A percentile compares a stretch with the other conserved stretches of the same genome.
phyloP scores from a whole-genome alignment of 37 sponge, comb jelly and placozoan species.

The Halichondria panicea region DNA sequence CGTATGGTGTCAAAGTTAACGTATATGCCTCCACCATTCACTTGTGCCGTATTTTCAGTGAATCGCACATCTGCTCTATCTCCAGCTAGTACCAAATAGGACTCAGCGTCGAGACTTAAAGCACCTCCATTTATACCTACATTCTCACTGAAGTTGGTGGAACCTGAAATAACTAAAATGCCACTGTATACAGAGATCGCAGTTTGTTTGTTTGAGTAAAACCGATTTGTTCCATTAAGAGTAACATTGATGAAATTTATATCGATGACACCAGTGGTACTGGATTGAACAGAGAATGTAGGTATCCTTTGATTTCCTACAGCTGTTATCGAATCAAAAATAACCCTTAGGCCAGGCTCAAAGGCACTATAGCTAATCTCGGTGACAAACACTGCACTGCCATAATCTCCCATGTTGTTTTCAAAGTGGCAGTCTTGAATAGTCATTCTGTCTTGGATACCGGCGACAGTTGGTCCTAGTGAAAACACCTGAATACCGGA shows the following conservation, averaged over 20 bases:
- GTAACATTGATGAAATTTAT: neutral
- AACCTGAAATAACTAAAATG: neutral
- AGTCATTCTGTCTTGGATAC: conserved; percentile 5
- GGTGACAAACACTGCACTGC: conserved; percentile 3
- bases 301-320: neutral
- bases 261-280: neutral
- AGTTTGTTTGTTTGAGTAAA: neutral
- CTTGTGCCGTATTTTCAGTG: neutral
- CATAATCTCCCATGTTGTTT: neutral
- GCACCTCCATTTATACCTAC: conserved; percentile 25
- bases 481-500: neutral
- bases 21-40: conserved; percentile 34
- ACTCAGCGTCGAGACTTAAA: neutral
- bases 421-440: conserved; percentile 3
- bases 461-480: neutral
- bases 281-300: too few relatives aligned
- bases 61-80: conserved; percentile 2
- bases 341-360: conserved; percentile 9
- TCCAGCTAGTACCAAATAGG: conserved; percentile 13
- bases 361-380: conserved; percentile 14
- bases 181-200: neutral
- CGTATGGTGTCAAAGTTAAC: neutral
- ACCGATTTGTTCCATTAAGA: neutral
- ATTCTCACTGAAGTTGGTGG: neutral
- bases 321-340: neutral